phyloP scores from a whole-genome alignment of 1,140 invertebrate genomes.

The Xylocopa sonorina region DNA sequence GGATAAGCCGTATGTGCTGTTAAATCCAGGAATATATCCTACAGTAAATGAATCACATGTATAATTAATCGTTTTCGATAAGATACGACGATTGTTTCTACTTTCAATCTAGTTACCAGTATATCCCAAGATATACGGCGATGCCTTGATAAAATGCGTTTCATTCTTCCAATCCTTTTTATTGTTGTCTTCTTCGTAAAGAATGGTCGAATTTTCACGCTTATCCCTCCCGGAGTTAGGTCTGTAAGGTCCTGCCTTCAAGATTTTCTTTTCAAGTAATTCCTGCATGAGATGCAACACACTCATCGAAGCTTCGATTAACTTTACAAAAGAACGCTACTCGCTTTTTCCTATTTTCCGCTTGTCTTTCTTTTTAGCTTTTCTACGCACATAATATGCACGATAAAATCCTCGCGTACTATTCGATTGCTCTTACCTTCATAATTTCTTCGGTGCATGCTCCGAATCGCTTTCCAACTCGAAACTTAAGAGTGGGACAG shows the following conservation, averaged over 20 bases:
- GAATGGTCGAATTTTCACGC: conserved; percentile 40
- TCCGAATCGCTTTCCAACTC: conserved; percentile 87
- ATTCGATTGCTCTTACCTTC: conserved; percentile 78
- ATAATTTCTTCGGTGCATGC: conserved; percentile 87
- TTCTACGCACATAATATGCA: no score
- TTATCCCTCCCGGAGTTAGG: conserved; percentile 70
- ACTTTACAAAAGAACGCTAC: not conserved
- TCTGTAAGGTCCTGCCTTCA: conserved; percentile 77
- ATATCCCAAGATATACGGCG: conserved; percentile 86
- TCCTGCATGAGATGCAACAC: conserved; percentile 75
- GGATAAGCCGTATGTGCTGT: conserved; percentile 85
- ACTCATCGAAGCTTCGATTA: conserved; percentile 1
- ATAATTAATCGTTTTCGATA: not conserved
- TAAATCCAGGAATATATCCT: conserved; percentile 85
- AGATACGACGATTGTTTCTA: not conserved
- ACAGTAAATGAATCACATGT: conserved; percentile 41
- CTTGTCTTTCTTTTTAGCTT: not conserved
- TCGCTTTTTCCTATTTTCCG: not conserved
- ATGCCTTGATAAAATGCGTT: conserved; percentile 77
- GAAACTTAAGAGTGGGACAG: conserved; percentile 87
- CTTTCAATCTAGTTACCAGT: conserved; percentile 81
- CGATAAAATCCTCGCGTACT: not conserved
- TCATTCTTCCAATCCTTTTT: conserved; percentile 76
- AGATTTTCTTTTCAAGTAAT: conserved; percentile 79
- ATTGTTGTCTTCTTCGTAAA: conserved; percentile 69